Base-by-base conservation (phyloP, 1,140 invertebrate genomes). In the Maconellicoccus hirsutus region DNA sequence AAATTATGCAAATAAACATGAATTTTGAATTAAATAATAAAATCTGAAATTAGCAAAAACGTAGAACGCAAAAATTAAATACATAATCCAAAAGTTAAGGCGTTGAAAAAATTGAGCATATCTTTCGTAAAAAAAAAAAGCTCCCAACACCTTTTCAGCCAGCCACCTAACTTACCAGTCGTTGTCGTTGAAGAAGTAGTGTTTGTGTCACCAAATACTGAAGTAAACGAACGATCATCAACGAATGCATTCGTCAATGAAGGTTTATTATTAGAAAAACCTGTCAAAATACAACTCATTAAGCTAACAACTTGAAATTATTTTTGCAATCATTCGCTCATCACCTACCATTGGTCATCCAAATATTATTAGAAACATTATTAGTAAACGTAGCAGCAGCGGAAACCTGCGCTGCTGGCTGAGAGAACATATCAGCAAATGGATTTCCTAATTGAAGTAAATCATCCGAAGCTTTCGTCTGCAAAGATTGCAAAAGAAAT, bases 401-500 rank as follows among this genome's bases (percentile, higher is more conserved):
- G 61, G 72, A 76, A 59, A 77, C 75, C 27, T 79, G 78, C 7
- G 79, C 77, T 72, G 82, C 78, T 52, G 80, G 82, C 66, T 84
- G 84, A 42, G 77, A 75, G 78, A 93, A 92, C 82, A 91, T 92
- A 77, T 94, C 91, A 33, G 90, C 89, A 79, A 96, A 96, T 23
- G 94, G 94, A 84, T 96, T 96, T 63, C 86, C 83, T 74, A 96
- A 81, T 77, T 93, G 90, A 38, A 96, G 83, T 72, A 96, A 82
- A 82, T 96, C 94, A 77, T 95, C 93, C 7, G 91, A 93, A 23
- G 92, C 89, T 81, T 89, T 75, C 79, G 59, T 63, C 72, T 70
- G 71, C 38, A 72, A n/a, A n/a, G n/a, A n/a, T n/a, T n/a, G n/a
- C n/a, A n/a, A n/a, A 73, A 72, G 71, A 70, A 69, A 70, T 29